These are phyloP conservation scores for Drosophila tani DNA, from an alignment of 1,140 invertebrate genomes.

Conservation along the genomic window DNA sequence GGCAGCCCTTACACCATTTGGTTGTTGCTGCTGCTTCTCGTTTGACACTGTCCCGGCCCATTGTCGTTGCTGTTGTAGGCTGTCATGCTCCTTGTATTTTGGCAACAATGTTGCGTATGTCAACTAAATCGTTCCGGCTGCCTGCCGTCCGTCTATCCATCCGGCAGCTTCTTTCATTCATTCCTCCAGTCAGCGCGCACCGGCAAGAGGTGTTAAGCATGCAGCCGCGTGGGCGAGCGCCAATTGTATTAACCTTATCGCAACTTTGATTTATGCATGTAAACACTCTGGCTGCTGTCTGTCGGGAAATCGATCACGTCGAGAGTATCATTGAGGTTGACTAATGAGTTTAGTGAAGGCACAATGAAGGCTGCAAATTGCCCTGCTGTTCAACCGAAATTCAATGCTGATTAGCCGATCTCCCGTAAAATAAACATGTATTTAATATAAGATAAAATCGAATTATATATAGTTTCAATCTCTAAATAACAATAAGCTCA, in stretches of 20 bases:
- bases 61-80: conserved; percentile 45
- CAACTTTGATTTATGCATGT: conserved; percentile 69
- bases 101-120: conserved; percentile 76
- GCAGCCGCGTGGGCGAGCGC: conserved; percentile 27
- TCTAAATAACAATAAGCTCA: not conserved
- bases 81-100: conserved; percentile 69
- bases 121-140: conserved; percentile 57
- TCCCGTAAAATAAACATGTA: not conserved
- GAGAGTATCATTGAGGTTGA: conserved; percentile 19
- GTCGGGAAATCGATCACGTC: conserved; percentile 32
- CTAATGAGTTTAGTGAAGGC: conserved; percentile 39
- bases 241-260: conserved; percentile 76
- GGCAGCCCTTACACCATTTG: conserved; percentile 60
- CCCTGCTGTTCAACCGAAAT: not conserved
- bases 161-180: conserved; percentile 37
- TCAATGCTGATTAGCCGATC: conserved; percentile 18
- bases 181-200: conserved; percentile 32
- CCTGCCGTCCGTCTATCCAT: conserved; percentile 22
- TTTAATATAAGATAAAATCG: not conserved
- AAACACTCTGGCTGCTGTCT: conserved; percentile 47
- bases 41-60: conserved; percentile 34
- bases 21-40: conserved; percentile 15
- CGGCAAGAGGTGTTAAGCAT: conserved; percentile 68
- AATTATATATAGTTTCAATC: not conserved
- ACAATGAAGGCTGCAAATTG: conserved; percentile 5